A percentile compares a stretch with the other conserved stretches of the same genome.
phyloP scores from a whole-genome alignment of 2,113 vertebrate genomes.

The Mobula birostris region DNA sequence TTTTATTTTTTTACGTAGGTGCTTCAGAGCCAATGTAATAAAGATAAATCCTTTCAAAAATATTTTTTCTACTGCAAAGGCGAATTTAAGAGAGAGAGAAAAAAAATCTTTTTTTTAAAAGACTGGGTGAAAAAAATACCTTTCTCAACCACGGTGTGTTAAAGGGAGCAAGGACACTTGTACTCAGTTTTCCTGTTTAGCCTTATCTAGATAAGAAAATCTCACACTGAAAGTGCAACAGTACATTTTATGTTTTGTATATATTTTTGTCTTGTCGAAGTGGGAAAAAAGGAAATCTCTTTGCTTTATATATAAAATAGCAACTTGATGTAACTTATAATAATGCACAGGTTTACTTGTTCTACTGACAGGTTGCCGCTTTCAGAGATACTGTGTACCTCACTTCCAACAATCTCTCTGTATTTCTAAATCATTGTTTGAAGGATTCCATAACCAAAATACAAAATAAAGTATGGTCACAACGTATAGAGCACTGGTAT shows the following conservation, averaged over 20 bases:
- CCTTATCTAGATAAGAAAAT: conserved; percentile 29
- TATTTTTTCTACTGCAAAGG: conserved; percentile 30
- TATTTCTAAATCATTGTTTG: conserved; percentile 33
- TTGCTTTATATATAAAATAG: conserved; percentile 34
- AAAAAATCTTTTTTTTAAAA: background rate
- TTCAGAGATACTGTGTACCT: conserved; percentile 28
- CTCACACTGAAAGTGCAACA: conserved; percentile 26
- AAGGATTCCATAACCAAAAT: conserved; percentile 35
- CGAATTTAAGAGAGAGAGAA: background rate
- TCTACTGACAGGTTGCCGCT: conserved; percentile 29
- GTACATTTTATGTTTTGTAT: conserved; percentile 33
- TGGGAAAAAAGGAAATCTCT: conserved; percentile 26
- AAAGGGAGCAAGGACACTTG: conserved; percentile 23
- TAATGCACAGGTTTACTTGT: conserved; percentile 32
- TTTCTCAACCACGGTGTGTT: background rate
- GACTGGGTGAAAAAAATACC: background rate
- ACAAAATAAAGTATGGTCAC: conserved; percentile 35
- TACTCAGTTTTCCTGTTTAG: conserved; percentile 29
- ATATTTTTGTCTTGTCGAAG: conserved; percentile 32
- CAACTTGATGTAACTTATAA: conserved; percentile 34
- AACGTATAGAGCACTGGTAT: conserved; percentile 18
- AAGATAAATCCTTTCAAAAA: conserved; percentile 27
- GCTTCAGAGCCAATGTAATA: conserved; percentile 30
- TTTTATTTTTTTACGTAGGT: conserved; percentile 25
- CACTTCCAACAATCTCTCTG: conserved; percentile 21